Base-by-base conservation (phyloP, 2,797 vertebrate species). In the Sebastes taczanowskii region DNA sequence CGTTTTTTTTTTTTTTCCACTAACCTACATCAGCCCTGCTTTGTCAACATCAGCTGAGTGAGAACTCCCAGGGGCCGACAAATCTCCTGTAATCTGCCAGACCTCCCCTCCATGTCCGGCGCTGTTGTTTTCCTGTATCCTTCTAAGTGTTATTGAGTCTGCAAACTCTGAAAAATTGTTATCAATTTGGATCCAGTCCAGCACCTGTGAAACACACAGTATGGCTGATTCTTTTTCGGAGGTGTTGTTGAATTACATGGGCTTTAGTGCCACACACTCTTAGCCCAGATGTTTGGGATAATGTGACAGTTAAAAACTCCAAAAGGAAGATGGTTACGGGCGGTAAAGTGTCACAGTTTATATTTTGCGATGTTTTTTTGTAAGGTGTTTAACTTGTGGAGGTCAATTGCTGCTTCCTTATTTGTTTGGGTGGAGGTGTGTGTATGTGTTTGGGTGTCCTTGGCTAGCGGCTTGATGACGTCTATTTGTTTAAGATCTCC, bases 1-100 rank as follows among this genome's bases (percentile, higher is more conserved):
- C 30, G 58, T 81, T 38, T 59, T 35, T 23, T 35, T 34, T 25
- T 25, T 23, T 1, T 7, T 20, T 2, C 22, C 61, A 35, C 65
- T 46, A 81, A 81, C 82, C 71, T 77, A 71, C 85, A 90, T 87
- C 76, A 65, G 83, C 88, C 82, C 68, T 70, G 84, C 90, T 90
- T 89, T 89, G 92, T 91, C 91, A 89, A 83, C 88, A 90, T 89
- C 87, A 91, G 87, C 88, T 89, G 88, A 87, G 86, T 65, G 88
- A 91, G 74, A 83, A 82, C 55, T 91, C 92, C 91, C 89, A 58
- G 72, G 83, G 84, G 91, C 58, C 80, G 16, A 81, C 81, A 86
- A 79, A 89, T 90, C 88, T 91, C 90, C 87, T 78, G 90, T 89
- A 90, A 91, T 91, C 91, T 88, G 78, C 86, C 84, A 78, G 77